phyloP scores from a whole-genome alignment of 2,888 invertebrate species.

The Harpalus rufipes region DNA sequence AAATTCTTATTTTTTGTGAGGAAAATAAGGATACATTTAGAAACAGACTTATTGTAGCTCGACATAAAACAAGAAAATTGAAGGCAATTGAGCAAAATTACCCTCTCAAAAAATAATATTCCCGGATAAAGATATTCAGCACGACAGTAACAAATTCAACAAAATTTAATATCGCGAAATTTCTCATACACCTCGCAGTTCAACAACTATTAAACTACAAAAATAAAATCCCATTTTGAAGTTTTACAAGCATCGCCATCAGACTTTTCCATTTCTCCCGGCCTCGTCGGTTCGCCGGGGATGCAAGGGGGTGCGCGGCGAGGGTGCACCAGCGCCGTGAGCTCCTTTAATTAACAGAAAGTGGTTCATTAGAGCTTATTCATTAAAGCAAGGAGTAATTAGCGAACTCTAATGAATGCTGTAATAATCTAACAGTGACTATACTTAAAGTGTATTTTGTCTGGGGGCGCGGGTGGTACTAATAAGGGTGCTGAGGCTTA shows the following conservation, averaged over 20 bases:
- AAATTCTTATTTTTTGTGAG: neutral
- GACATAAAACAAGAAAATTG: conserved; percentile 26
- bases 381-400: conserved; percentile 94
- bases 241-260: conserved; percentile 58
- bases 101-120: conserved; percentile 40
- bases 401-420: conserved; percentile 92
- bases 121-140: conserved; percentile 41
- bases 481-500: conserved; percentile 43
- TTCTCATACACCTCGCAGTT: conserved; percentile 51
- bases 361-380: conserved; percentile 95
- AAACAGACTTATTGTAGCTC: conserved; percentile 29
- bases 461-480: conserved; percentile 61
- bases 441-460: conserved; percentile 68
- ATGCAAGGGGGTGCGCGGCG: conserved; percentile 27
- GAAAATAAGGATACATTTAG: conserved; percentile 16
- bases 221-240: conserved; percentile 59
- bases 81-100: conserved; percentile 14
- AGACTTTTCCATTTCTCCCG: conserved; percentile 56
- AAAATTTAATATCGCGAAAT: conserved; percentile 55
- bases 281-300: conserved; percentile 1
- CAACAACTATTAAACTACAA: conserved; percentile 57
- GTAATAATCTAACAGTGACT: conserved; percentile 85
- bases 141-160: conserved; percentile 55
- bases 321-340: conserved; percentile 73
- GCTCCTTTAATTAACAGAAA: conserved; percentile 93